Conservation (phyloP, 1,140 invertebrate genomes). For the Bombus turneri region DNA sequence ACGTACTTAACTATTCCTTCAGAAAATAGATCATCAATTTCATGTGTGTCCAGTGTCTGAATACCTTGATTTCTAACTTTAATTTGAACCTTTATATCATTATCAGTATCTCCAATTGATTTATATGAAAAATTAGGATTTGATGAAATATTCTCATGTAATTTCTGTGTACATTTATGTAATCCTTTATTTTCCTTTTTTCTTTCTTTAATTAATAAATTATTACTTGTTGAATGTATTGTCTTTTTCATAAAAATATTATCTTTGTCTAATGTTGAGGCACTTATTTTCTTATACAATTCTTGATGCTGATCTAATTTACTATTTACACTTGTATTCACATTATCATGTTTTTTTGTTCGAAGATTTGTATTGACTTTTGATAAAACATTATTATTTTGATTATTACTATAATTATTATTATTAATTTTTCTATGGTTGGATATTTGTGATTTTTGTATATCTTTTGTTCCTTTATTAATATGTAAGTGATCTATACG, state of each 20-base stretch:
- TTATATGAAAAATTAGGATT: slow-evolving; percentile 58
- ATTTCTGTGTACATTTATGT: slow-evolving; percentile 33
- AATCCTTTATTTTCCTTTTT: slow-evolving; percentile 21
- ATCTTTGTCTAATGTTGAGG: slow-evolving; percentile 47
- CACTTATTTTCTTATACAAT: slow-evolving; percentile 38
- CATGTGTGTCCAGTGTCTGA: slow-evolving; percentile 75
- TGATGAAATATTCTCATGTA: slow-evolving; percentile 62
- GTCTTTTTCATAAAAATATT: slow-evolving; percentile 37
- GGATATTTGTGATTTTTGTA: slow-evolving; percentile 60
- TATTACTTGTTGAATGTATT: slow-evolving; percentile 17
- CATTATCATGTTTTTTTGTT: slow-evolving; percentile 40
- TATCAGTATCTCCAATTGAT: slow-evolving; percentile 8
- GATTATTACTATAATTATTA: slow-evolving; percentile 26
- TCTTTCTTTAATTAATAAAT: slow-evolving; percentile 28
- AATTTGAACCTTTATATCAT: slow-evolving; percentile 25
- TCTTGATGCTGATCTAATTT: slow-evolving; percentile 35
- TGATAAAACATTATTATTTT: slow-evolving; percentile 64
- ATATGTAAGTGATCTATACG: slow-evolving; percentile 75
- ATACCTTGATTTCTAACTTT: slow-evolving; percentile 73
- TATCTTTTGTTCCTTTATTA: slow-evolving; percentile 62
- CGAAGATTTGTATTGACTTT: slow-evolving; percentile 55
- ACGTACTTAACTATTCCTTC: slow-evolving; percentile 74
- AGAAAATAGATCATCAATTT: slow-evolving; percentile 68
- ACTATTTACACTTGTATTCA: slow-evolving; percentile 8
- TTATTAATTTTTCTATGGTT: slow-evolving; percentile 45